Conservation (phyloP, 2,888 invertebrate species). For the Odontothrips loti region DNA sequence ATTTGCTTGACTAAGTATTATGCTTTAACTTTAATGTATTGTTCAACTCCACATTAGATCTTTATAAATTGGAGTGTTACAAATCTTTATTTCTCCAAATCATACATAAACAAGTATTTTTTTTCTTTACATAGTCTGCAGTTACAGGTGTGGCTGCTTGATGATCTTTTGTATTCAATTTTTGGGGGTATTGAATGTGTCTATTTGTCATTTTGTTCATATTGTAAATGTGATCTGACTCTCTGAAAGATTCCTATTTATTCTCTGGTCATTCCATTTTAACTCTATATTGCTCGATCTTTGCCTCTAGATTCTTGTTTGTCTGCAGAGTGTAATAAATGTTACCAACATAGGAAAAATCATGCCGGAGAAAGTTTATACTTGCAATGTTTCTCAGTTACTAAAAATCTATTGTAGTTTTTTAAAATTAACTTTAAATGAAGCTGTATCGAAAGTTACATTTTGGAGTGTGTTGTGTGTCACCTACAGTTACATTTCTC, state of each 20-base stretch:
- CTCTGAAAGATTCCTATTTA: neutral
- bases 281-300: neutral
- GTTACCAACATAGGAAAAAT: too few relatives aligned
- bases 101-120: neutral
- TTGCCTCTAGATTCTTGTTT: neutral
- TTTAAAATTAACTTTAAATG: neutral
- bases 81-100: neutral
- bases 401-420: too few relatives aligned
- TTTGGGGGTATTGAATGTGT: neutral
- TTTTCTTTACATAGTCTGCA: neutral
- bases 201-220: neutral
- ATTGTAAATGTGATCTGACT: neutral
- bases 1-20: neutral
- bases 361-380: too few relatives aligned
- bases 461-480: too few relatives aligned
- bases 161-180: neutral
- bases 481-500: too few relatives aligned
- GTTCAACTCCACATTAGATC: neutral
- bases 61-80: neutral
- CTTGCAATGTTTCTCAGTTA: too few relatives aligned
- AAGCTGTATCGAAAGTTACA: too few relatives aligned
- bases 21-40: neutral
- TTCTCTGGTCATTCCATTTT: slow-evolving; percentile 6
- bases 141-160: neutral
- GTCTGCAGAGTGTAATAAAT: neutral